Percentiles rank a stretch among this genome's conserved stretches.
These are phyloP conservation scores for Conus canariensis DNA, from an alignment of 2,888 invertebrate species.

Conservation along the genomic window DNA sequence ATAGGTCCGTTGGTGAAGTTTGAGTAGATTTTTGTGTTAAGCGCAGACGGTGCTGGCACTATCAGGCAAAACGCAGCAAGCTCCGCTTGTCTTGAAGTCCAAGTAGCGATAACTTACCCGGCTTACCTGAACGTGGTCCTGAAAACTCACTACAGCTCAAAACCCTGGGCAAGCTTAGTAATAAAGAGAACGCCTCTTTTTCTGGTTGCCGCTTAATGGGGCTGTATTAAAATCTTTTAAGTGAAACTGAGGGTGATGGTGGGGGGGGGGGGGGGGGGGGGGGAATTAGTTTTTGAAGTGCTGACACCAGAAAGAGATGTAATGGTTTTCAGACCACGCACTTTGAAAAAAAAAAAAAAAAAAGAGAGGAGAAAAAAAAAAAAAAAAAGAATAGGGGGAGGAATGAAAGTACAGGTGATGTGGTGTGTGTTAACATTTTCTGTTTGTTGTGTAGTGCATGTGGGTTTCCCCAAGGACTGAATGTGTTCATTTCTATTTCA, in stretches of 20 bases:
- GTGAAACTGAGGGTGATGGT: background rate
- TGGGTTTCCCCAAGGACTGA: no score
- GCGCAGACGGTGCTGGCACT: slow-evolving; percentile 16
- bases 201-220: no score
- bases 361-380: slow-evolving; percentile 2
- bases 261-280: background rate
- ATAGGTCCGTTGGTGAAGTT: slow-evolving; percentile 12
- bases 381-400: background rate
- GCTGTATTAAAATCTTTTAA: no score
- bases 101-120: slow-evolving; percentile 43
- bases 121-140: slow-evolving; percentile 44
- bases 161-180: background rate
- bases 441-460: no score
- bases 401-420: background rate
- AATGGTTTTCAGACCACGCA: slow-evolving; percentile 40
- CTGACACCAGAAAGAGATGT: slow-evolving; percentile 18
- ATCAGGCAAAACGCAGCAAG: slow-evolving; percentile 35
- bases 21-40: slow-evolving; percentile 2
- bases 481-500: no score
- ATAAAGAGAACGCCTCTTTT: background rate
- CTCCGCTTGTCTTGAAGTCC: slow-evolving; percentile 39
- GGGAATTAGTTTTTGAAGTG: background rate
- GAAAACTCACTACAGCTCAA: slow-evolving; percentile 38
- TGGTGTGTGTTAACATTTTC: background rate
- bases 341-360: background rate